Evolutionary conservation across 2,797 vertebrate genomes (phyloP).

Genomic region (Hypotaenidia philippensis): DNA sequence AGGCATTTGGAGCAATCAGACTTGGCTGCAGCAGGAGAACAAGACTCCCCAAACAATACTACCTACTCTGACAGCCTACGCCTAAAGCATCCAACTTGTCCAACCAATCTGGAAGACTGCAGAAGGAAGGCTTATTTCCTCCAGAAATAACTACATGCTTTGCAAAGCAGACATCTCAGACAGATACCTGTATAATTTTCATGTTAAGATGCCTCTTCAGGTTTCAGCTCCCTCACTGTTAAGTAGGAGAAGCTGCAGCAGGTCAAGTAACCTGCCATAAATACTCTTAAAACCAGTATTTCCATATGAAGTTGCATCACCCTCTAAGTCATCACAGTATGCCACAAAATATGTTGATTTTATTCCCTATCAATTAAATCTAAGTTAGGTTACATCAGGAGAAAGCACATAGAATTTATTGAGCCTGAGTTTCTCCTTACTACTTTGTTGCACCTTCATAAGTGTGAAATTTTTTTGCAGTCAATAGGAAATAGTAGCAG

Average conservation of each 20-base stretch:
- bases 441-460: neutral
- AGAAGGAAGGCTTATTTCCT: neutral
- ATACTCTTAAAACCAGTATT: conserved; percentile 7
- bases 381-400: neutral
- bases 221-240: neutral
- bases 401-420: neutral
- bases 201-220: neutral
- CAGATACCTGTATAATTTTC: neutral
- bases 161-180: neutral
- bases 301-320: neutral
- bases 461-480: neutral
- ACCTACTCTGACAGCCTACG: neutral
- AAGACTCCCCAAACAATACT: neutral
- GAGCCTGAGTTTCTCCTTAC: neutral
- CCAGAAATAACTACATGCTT: neutral
- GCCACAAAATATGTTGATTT: conserved; percentile 35
- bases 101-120: neutral
- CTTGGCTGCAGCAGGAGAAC: neutral
- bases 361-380: conserved; percentile 37
- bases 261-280: neutral
- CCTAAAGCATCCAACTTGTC: neutral
- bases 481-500: neutral
- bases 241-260: neutral
- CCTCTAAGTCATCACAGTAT: neutral
- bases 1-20: neutral